A percentile compares a stretch with the other conserved stretches of the same genome.
Conservation (phyloP, 2,113 vertebrate genomes). For the Ptilonorhynchus violaceus region DNA sequence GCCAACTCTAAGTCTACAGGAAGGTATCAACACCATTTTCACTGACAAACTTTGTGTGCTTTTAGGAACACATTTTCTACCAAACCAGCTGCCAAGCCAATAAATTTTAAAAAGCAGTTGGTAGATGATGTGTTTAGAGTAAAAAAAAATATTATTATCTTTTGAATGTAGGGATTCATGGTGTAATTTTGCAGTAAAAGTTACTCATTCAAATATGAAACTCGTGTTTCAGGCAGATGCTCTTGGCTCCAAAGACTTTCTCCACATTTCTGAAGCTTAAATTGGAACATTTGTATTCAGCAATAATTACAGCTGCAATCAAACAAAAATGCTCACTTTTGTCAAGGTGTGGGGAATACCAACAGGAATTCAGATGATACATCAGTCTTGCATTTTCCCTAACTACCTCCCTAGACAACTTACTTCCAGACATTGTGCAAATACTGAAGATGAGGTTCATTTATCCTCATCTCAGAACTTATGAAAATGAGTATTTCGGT, state of each 20-base stretch:
- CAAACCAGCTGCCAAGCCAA: background rate
- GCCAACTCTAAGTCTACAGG: background rate
- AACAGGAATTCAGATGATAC: background rate
- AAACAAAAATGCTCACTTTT: slow-evolving; percentile 39
- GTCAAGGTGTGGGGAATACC: background rate
- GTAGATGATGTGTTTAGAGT: slow-evolving; percentile 39
- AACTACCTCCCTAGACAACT: background rate
- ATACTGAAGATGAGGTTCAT: background rate
- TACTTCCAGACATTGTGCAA: background rate
- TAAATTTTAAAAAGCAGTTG: slow-evolving; percentile 48
- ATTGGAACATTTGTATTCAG: slow-evolving; percentile 34
- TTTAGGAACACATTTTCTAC: background rate
- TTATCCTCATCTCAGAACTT: background rate
- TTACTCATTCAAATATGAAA: slow-evolving; percentile 32
- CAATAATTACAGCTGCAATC: slow-evolving; percentile 52
- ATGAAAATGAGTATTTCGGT: background rate
- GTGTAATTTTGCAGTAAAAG: slow-evolving; percentile 58
- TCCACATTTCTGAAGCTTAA: slow-evolving; percentile 38
- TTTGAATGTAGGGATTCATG: background rate
- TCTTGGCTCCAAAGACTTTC: slow-evolving; percentile 49
- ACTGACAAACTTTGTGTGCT: background rate
- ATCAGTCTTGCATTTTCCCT: background rate
- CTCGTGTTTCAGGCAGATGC: slow-evolving; percentile 59
- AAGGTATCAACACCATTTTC: background rate
- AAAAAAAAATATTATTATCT: slow-evolving; percentile 27